Evolutionary conservation across 92 coral and sea anemone species (phyloP).

Genomic region (Palythoa grandiflora): DNA sequence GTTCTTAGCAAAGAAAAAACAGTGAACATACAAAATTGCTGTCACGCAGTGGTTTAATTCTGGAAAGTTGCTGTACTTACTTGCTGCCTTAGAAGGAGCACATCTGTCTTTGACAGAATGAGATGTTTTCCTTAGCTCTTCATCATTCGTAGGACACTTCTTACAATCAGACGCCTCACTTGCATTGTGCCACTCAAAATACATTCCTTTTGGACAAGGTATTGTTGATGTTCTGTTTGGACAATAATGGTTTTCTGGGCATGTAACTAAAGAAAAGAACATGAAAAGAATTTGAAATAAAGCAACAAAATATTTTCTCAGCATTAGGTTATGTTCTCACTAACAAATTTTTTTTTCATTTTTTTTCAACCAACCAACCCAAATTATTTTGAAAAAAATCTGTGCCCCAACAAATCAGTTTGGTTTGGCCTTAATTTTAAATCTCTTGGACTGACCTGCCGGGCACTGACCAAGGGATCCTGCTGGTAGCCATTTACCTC

Average conservation of each 20-base stretch:
- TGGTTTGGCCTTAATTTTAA: too few relatives aligned
- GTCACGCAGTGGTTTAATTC: too few relatives aligned
- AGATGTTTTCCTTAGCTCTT: not conserved
- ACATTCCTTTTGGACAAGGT: not conserved
- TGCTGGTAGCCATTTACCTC: conserved; percentile 3
- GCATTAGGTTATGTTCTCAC: too few relatives aligned
- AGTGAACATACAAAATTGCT: too few relatives aligned
- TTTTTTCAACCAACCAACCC: too few relatives aligned
- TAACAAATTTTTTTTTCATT: too few relatives aligned
- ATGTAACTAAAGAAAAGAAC: not conserved
- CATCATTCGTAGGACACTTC: not conserved
- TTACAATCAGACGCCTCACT: not conserved
- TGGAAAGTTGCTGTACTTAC: too few relatives aligned
- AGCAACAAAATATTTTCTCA: not conserved
- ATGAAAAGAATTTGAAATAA: not conserved
- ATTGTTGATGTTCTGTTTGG: not conserved
- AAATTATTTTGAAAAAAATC: too few relatives aligned
- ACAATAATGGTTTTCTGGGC: not conserved
- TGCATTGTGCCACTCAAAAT: conserved; percentile 27
- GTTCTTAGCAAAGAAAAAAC: too few relatives aligned
- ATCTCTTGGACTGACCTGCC: not conserved
- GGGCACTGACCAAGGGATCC: conserved; percentile 5
- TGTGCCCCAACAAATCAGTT: too few relatives aligned
- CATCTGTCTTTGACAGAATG: not conserved
- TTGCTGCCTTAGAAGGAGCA: too few relatives aligned